Evolutionary conservation across 2,888 invertebrate genomes (phyloP).

Genomic region (Habroteleia sp.): DNA sequence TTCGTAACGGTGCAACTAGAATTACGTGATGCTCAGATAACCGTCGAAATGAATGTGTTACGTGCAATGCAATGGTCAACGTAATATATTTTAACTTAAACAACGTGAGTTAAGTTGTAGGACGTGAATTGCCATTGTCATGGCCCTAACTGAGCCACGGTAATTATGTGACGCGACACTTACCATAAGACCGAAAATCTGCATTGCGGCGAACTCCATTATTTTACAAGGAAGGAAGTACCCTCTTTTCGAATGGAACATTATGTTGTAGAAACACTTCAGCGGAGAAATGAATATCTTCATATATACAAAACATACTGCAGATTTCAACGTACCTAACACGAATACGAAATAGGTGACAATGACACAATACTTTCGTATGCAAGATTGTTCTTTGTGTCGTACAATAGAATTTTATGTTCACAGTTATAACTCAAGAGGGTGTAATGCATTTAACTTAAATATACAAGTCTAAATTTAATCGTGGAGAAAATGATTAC

Average conservation of each 20-base stretch:
- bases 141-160: slow-evolving; percentile 67
- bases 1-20: slow-evolving; percentile 10
- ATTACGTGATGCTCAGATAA: slow-evolving; percentile 36
- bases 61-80: slow-evolving; percentile 48
- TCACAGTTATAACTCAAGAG: too few species aligned
- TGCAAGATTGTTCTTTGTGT: too few species aligned
- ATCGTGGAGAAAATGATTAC: too few species aligned
- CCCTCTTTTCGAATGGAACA: slow-evolving; percentile 67
- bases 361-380: slow-evolving; percentile 35
- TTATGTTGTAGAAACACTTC: slow-evolving; percentile 56
- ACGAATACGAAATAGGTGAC: slow-evolving; percentile 30
- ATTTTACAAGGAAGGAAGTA: slow-evolving; percentile 69
- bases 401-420: too few species aligned
- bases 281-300: slow-evolving; percentile 34
- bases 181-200: slow-evolving; percentile 74
- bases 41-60: slow-evolving; percentile 29
- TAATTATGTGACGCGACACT: slow-evolving; percentile 78
- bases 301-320: slow-evolving; percentile 31
- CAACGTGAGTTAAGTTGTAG: slow-evolving; percentile 48
- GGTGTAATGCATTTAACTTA: too few species aligned
- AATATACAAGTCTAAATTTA: too few species aligned
- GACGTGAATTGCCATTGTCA: slow-evolving; percentile 75
- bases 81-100: slow-evolving; percentile 51
- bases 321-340: slow-evolving; percentile 19
- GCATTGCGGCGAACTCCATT: slow-evolving; percentile 75